Evolutionary conservation across 2,888 invertebrate genomes (phyloP), one percentile per base, ranked within the genome.

Genomic region (Smittia sp.): DNA sequence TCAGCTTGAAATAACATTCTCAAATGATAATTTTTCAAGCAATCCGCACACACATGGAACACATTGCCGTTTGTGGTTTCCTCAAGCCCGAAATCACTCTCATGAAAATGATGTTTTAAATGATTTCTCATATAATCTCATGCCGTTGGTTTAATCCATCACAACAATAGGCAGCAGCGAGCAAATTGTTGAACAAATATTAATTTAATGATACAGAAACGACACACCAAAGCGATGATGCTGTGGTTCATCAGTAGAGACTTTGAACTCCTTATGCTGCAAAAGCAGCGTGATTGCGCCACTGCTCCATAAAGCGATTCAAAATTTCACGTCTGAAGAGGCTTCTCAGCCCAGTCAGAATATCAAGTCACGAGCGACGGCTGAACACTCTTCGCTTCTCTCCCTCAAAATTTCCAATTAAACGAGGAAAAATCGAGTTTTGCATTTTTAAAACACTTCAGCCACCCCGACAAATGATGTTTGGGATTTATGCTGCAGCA

Each of bases 1-100:
- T 65, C 27, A 65, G 4, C 9, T 41, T 67, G 67, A 67, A 67
- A 67, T 67, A 67, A 46, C 25, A 67, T 67, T 67, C 41, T 38
- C 46, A 18, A 58, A 20, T 20, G 58, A 58, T 58, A 58, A 58
- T n/a, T 20, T 58, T 58, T 20, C 58, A 58, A 22, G 58, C 58
- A 9, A 20, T 58, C 7, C 22, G 20, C 18, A 58, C 32, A 32
- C 9, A 32, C 32, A 32, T 32, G 3, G 32, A 32, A 9, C 3
- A n/a, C 11, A 46, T 46, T n/a, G 11, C n/a, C 15, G 46, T 46
- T 15, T 46, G 46, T 11, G 46, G 46, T 46, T 46, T 46, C 46
- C 4, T 46, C 2, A 3, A 46, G 15, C 46, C 46, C 11, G 7
- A 46, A 15, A 11, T 11, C 2, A 11, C 46, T 2, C n/a, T 7